A percentile compares a stretch with the other conserved stretches of the same genome.
These are phyloP conservation scores for Triops longicaudatus DNA, from an alignment of 1,140 invertebrate species.

Conservation along the genomic window DNA sequence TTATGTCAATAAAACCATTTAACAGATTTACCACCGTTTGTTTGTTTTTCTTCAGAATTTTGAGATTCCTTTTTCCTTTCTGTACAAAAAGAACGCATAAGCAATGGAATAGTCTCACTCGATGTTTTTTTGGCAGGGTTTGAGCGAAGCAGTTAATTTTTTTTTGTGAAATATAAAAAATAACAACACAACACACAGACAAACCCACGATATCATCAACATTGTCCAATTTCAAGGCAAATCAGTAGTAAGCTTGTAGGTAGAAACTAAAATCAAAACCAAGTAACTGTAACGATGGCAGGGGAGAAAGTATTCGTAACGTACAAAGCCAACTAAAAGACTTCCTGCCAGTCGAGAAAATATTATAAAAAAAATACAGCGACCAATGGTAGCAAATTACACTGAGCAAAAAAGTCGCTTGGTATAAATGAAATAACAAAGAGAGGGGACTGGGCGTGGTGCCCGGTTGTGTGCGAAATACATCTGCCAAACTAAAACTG, in stretches of 20 bases:
- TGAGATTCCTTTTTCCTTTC: constrained; percentile 3
- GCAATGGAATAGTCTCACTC: neutral
- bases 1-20: neutral
- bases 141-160: neutral
- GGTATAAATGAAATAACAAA: neutral
- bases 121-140: constrained; percentile 9
- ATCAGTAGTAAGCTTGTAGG: neutral
- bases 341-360: neutral
- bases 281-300: neutral
- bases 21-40: neutral
- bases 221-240: neutral
- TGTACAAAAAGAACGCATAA: constrained; percentile 15
- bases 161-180: neutral
- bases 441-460: neutral
- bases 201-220: neutral
- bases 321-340: neutral
- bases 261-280: neutral
- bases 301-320: neutral
- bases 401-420: neutral
- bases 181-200: neutral
- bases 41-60: neutral
- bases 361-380: neutral
- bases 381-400: neutral
- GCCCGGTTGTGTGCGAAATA: neutral
- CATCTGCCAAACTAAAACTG: neutral